Evolutionary conservation across 2,113 vertebrate genomes (phyloP), one percentile per base, ranked within the genome.

Genomic region (Sminthopsis crassicaudata): DNA sequence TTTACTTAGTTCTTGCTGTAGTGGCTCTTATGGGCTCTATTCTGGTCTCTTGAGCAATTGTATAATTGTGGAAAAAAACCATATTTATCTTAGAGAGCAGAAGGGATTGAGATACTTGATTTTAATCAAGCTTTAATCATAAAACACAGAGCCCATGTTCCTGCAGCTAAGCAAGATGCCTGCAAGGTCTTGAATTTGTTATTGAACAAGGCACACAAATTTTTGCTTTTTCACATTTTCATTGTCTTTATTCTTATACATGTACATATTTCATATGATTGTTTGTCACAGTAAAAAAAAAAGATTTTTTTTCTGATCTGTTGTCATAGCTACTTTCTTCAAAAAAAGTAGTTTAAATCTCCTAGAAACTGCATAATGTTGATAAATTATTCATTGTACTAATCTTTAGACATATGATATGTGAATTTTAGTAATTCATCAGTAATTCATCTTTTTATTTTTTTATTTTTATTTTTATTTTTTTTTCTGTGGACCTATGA

Each of bases 21-120:
- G 55, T 90, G 93, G 91, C 94, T 97, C 11, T 95, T 90, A 52
- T 89, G 89, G 91, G 91, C 94, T 97, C 96, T 93, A 52, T 90
- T 97, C 52, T 92, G 46, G 93, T 95, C 95, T 98, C 84, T 24
- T 92, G 92, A 94, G 90, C 94, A 96, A 97, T 97, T 94, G 93
- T 3, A 94, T 90, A 94, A 97, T 94, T 94, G 96, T 54, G 27
- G 51, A 84, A 93, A 97, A 97, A 96, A 93, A 92, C 93, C 53
- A 95, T 52, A 93, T 95, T 92, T 94, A 96, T 96, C 89, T 97
- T 94, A 95, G 93, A 55, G 93, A 94, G 95, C 95, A 96, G 46
- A 94, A 96, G 55, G 60, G 91, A 96, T 97, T 97, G 96, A 96
- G 97, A 92, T 55, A 93, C 30, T 67, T 92, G 10, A 95, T 90